Evolutionary conservation across 2,113 vertebrate species (phyloP), one percentile per base, ranked within the genome.

Genomic region (Cettia cetti): DNA sequence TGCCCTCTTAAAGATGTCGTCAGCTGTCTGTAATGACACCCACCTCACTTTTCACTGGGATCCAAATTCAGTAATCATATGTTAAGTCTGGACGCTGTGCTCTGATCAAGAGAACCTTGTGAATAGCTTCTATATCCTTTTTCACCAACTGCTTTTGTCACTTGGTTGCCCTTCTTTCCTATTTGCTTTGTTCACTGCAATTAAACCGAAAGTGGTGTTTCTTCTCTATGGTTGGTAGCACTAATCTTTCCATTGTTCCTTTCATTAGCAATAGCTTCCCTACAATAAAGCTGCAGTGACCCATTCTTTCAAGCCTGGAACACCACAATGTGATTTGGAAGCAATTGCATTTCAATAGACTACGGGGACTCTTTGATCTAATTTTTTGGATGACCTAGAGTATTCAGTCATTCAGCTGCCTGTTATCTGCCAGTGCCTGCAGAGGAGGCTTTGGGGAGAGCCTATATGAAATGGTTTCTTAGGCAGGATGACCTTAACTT

Each of bases 191-290:
- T 98, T 98, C 92, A 68, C 82, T 94, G 97, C 98, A 98, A 98
- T 99, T 98, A 99, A 98, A 98, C 97, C 60, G 44, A 97, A 98
- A 98, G 98, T 97, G 98, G 97, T 97, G 84, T 98, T 98, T 98
- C 98, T 98, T 97, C 98, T 97, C 92, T 97, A 97, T 98, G 98
- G 98, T 98, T 98, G 98, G 97, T 97, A 98, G 98, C 98, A 97
- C 98, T 98, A 98, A 98, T 98, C 98, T 99, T 97, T 90, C 74
- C 95, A 98, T 98, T 99, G 98, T 98, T 96, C 97, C 97, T 98
- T 98, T 98, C 98, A 98, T 98, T 98, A 98, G 97, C 85, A 96
- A 97, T 97, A 98, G 98, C 98, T 98, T 98, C 98, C 97, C 97
- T 94, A 98, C 98, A 98, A 98, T 98, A 96, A 97, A 98, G 97